Evolutionary conservation across 2,113 vertebrate species (phyloP).

Genomic region (Epinephelus moara): DNA sequence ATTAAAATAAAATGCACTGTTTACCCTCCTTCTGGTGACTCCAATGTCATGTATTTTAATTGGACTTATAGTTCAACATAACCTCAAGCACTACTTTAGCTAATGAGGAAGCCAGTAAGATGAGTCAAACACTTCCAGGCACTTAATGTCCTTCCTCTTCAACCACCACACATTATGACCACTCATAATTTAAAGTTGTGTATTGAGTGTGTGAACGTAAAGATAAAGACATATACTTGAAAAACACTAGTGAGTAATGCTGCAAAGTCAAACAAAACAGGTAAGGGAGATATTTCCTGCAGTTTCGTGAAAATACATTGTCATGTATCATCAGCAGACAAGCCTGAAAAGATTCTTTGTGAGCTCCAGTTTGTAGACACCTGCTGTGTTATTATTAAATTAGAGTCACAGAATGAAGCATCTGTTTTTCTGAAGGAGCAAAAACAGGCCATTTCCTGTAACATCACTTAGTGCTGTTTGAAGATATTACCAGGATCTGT

Average conservation of each 20-base stretch:
- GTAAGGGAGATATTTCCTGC: not conserved
- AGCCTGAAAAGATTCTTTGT: not conserved
- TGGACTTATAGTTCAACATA: constrained; percentile 12
- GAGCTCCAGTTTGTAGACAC: not conserved
- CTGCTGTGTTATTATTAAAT: not conserved
- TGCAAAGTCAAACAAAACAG: not conserved
- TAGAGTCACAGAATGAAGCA: not conserved
- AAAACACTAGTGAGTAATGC: not conserved
- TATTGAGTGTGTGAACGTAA: not conserved
- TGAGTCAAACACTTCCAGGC: constrained; percentile 22
- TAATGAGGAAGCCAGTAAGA: constrained; percentile 7
- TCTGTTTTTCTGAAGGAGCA: too few species aligned
- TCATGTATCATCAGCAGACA: not conserved
- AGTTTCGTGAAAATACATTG: not conserved
- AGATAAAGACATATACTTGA: not conserved
- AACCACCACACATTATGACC: not conserved
- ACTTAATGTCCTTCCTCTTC: not conserved
- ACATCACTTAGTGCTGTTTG: too few species aligned
- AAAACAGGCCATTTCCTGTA: not conserved
- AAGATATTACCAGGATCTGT: too few species aligned
- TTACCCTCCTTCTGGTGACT: not conserved
- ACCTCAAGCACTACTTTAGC: constrained; percentile 38
- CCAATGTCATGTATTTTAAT: constrained; percentile 2
- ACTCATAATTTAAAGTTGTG: constrained; percentile 8
- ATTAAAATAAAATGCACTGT: not conserved